phyloP scores from a whole-genome alignment of 2,888 invertebrate species.

The Podotricha telesiphe region DNA sequence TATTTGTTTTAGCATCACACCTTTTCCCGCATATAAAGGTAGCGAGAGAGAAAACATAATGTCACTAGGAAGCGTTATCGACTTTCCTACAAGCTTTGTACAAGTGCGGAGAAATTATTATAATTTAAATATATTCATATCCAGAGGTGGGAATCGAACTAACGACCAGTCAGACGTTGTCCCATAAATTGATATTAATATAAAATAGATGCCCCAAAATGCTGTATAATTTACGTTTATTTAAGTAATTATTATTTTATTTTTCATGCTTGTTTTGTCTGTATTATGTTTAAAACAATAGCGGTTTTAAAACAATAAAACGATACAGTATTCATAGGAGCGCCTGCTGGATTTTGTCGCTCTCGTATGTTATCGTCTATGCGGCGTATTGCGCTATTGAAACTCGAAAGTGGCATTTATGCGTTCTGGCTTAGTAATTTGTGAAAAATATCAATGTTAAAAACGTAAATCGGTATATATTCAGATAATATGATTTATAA shows the following conservation, averaged over 20 bases:
- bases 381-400: slow-evolving; percentile 22
- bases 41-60: too few relatives aligned
- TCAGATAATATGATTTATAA: not conserved
- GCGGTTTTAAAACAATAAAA: not conserved
- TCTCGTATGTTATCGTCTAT: slow-evolving; percentile 15
- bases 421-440: not conserved
- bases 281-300: not conserved
- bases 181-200: too few relatives aligned
- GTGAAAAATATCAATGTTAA: not conserved
- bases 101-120: too few relatives aligned
- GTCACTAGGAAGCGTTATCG: too few relatives aligned
- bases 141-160: too few relatives aligned
- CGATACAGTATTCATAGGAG: not conserved
- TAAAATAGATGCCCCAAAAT: not conserved
- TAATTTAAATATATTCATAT: too few relatives aligned
- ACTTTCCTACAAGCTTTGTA: too few relatives aligned
- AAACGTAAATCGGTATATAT: not conserved
- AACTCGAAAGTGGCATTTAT: not conserved
- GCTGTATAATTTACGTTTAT: too few relatives aligned
- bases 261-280: not conserved
- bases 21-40: too few relatives aligned
- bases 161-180: too few relatives aligned
- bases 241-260: too few relatives aligned
- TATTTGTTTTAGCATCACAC: too few relatives aligned
- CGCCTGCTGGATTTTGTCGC: slow-evolving; percentile 30